Conservation (phyloP, 2,113 vertebrate genomes). For the Pterocles gutturalis region DNA sequence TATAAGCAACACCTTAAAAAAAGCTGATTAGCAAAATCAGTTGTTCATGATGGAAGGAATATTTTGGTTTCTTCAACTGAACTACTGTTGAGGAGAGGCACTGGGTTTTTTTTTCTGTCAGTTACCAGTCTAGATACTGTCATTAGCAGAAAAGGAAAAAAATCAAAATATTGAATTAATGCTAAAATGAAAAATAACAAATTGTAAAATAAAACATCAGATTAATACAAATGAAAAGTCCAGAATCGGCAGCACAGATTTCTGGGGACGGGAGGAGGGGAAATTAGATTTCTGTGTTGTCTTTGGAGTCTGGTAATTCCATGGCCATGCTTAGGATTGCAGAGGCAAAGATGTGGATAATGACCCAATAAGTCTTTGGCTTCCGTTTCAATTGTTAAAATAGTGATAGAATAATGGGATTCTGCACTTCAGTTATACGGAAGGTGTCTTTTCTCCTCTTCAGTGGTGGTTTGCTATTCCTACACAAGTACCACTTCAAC, state of each 20-base stretch:
- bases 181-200: background rate
- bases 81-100: background rate
- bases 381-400: slow-evolving; percentile 54
- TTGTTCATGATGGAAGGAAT: background rate
- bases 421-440: slow-evolving; percentile 58
- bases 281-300: background rate
- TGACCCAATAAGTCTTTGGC: background rate
- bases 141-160: background rate
- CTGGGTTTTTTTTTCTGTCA: background rate
- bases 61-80: background rate
- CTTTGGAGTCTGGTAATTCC: background rate
- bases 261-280: background rate
- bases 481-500: slow-evolving; percentile 97
- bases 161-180: background rate
- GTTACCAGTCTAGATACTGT: background rate
- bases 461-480: slow-evolving; percentile 97
- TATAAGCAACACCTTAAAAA: background rate
- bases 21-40: background rate
- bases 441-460: slow-evolving; percentile 75
- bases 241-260: background rate
- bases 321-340: background rate
- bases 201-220: background rate
- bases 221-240: background rate
- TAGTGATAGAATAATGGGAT: slow-evolving; percentile 49
- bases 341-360: background rate